phyloP scores from a whole-genome alignment of 2,113 vertebrate species.

The Heterotis niloticus region DNA sequence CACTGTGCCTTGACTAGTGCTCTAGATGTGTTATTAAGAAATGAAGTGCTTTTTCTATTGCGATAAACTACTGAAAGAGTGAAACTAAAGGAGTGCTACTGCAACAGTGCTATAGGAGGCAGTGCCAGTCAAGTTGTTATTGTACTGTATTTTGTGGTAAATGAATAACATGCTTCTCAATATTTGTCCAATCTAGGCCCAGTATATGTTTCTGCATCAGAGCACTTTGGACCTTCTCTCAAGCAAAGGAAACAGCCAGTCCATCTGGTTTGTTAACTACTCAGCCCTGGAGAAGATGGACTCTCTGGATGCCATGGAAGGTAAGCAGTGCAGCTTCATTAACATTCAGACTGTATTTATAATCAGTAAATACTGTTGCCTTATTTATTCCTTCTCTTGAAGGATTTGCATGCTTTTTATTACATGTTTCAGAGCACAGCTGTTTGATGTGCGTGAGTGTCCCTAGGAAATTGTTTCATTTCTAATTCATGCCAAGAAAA shows the following conservation, averaged over 20 bases:
- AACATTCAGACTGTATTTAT: background rate
- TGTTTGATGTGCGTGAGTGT: background rate
- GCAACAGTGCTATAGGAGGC: no score
- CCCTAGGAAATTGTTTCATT: background rate
- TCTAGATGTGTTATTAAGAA: no score
- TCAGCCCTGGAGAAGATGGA: constrained; percentile 97
- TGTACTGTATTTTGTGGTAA: no score
- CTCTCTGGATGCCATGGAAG: constrained; percentile 97
- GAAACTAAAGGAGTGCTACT: no score
- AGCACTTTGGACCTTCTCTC: constrained; percentile 87
- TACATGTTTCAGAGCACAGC: background rate
- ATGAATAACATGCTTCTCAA: no score
- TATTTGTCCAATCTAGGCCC: constrained; percentile 66
- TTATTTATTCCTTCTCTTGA: background rate
- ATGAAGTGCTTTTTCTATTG: no score
- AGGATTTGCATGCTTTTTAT: background rate
- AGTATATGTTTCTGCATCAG: constrained; percentile 96
- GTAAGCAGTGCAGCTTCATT: constrained; percentile 56
- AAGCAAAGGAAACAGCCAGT: constrained; percentile 83
- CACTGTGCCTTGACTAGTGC: no score
- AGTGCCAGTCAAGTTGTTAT: no score
- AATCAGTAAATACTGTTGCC: background rate
- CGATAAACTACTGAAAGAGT: no score
- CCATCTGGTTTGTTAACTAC: constrained; percentile 94
- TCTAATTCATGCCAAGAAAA: background rate